Evolutionary conservation across 1,140 invertebrate genomes (phyloP), one percentile per base, ranked within the genome.

Genomic region (Meloidogyne floridensis): DNA sequence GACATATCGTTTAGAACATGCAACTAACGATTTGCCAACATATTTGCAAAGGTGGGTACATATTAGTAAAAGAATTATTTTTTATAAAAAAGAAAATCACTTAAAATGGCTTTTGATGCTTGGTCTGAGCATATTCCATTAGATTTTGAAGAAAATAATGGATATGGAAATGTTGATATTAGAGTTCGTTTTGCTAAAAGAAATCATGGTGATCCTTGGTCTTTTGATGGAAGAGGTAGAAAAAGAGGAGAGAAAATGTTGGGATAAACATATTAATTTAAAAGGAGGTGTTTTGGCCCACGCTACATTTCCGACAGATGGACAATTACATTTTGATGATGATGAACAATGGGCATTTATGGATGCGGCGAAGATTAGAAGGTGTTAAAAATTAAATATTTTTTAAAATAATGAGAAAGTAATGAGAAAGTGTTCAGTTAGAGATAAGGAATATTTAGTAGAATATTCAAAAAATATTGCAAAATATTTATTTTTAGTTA

Each of bases 311-410:
- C 88, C 88, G 4, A 87, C 86, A 65, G 86, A 80, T 80, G 88
- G 88, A n/a, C 76, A 85, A 75, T 80, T 89, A 8, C 88, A 89
- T 80, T 89, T 89, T 78, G 88, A 89, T 77, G 88, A 89, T 56
- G 87, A 87, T 75, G 88, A 89, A 77, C 87, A 89, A 53, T 89
- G 89, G 89, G 83, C 82, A n/a, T 88, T 69, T 47, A 79, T 87
- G 83, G 86, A 88, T 73, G 81, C 84, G 6, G 77, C 15, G 18
- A 88, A 89, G 69, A 88, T 88, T 77, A 81, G 72, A 9, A 80
- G 70, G 84, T 86, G 43, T 59, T 70, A 42, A 53, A 69, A 43
- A 75, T 20, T 47, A n/a, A 77, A 15, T 10, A 65, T 18, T 43
- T 77, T 32, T 32, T 2, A 32, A 32, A 32, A 32, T 32, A 32